A percentile compares a stretch with the other conserved stretches of the same genome.
Conservation (phyloP, 35 echinoderm and acorn worm genomes). For the Anneissia japonica region DNA sequence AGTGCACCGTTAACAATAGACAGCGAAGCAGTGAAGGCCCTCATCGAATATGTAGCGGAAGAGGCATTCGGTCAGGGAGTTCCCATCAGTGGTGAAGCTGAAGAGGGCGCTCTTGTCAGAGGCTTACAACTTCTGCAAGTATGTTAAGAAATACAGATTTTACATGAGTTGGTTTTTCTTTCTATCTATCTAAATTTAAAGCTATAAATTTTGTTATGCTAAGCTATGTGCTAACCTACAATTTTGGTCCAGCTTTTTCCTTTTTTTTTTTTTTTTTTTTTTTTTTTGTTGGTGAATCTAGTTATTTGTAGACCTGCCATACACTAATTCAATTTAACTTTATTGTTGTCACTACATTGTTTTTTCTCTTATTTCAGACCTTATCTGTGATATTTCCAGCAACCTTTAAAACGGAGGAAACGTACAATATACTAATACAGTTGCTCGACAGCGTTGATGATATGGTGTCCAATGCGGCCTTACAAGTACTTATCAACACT, state of each 20-base stretch:
- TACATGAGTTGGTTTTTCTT: no score
- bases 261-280: no score
- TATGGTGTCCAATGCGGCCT: conserved; percentile 49
- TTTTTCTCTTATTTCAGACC: conserved; percentile 30
- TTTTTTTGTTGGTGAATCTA: not conserved
- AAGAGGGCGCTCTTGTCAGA: conserved; percentile 41
- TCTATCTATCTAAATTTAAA: no score
- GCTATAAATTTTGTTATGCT: no score
- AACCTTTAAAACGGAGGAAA: conserved; percentile 67
- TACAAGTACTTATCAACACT: conserved; percentile 72
- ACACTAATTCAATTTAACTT: not conserved
- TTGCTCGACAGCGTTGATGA: conserved; percentile 54
- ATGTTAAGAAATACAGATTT: no score
- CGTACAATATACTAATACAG: conserved; percentile 42
- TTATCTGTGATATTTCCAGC: conserved; percentile 67
- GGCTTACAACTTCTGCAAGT: conserved; percentile 68
- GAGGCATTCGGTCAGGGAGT: conserved; percentile 31
- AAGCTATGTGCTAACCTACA: no score
- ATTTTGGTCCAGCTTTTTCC: no score
- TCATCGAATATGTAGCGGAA: conserved; percentile 46
- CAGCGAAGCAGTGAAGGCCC: conserved; percentile 46
- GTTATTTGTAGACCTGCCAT: not conserved
- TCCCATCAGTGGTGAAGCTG: conserved; percentile 44
- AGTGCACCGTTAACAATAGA: conserved; percentile 80
- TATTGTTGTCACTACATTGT: not conserved